Evolutionary conservation across 2,888 invertebrate species (phyloP), one percentile per base, ranked within the genome.

Genomic region (Lasioglossum lativentre): DNA sequence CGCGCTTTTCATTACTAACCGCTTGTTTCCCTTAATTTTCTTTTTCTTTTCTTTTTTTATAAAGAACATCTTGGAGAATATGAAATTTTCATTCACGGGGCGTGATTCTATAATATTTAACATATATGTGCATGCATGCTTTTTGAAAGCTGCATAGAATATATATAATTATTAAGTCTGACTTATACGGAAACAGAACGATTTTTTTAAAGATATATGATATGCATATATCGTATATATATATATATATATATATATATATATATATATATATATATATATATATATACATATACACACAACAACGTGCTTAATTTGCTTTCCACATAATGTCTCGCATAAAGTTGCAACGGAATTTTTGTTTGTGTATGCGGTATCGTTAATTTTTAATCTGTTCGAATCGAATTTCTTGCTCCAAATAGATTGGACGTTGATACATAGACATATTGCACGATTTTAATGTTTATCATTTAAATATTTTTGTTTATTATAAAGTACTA

Each of bases 291-390:
- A 34, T 3, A 34, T 3, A 34, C 34, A 80, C 14, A 75, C 27
- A 23, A 75, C 38, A 23, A 82, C 68, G 27, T 45, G 82, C 89
- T 77, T 42, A 71, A 76, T 85, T 89, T 90, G 90, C 88, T 89
- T 88, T 90, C 88, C 86, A 88, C 86, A 88, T 86, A 77, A 88
- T 86, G 79, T 82, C 52, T 80, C 38, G 14, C 40, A 72, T 66
- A 73, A 66, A 52, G 77, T 30, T 72, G 59, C 70, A 63, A 71
- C 47, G 12, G 52, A 38, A 75, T 34, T 63, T 14, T 63, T 14
- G n/a, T 56, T 14, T 73, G 59, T 71, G 38, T 23, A 74, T 45
- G 52, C 23, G 38, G 38, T 71, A 72, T 40, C 38, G n/a, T n/a
- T 74, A 70, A 16, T 12, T 73, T 71, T 34, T 23, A 34, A 71